Evolutionary conservation across 2,888 invertebrate genomes (phyloP).

Genomic region (Parnassius apollo): DNA sequence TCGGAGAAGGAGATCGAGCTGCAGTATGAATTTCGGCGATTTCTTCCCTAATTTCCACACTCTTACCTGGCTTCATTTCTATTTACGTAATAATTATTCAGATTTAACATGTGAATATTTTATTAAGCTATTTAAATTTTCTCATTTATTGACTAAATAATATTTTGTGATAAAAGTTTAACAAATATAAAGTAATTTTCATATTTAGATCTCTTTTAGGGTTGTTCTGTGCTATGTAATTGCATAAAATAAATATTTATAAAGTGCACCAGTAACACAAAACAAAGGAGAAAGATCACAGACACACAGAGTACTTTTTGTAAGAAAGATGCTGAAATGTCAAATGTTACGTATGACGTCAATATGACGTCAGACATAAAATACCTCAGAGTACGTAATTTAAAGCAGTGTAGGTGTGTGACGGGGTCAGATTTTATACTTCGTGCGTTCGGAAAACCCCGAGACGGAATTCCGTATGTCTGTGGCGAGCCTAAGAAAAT

Average conservation of each 20-base stretch:
- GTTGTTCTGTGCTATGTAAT: conserved; percentile 4
- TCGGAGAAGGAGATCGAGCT: conserved; percentile 69
- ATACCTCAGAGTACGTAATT: too few relatives aligned
- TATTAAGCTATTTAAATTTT: conserved; percentile 3
- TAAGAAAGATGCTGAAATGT: conserved; percentile 37
- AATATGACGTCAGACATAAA: conserved; percentile 55
- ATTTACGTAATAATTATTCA: conserved; percentile 19
- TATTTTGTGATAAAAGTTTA: background rate
- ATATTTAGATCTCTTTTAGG: conserved; percentile 26
- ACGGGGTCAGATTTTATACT: too few relatives aligned
- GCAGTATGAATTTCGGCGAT: conserved; percentile 70
- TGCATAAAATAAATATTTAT: conserved; percentile 28
- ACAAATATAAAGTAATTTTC: conserved; percentile 12
- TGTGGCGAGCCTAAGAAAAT: too few relatives aligned
- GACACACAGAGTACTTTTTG: background rate
- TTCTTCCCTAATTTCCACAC: conserved; percentile 63
- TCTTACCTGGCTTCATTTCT: conserved; percentile 68
- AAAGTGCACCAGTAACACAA: conserved; percentile 42
- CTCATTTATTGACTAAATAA: conserved; percentile 13
- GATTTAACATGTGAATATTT: conserved; percentile 28
- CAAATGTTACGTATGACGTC: conserved; percentile 62
- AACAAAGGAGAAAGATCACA: conserved; percentile 33
- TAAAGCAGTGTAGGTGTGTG: too few relatives aligned
- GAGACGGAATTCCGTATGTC: too few relatives aligned
- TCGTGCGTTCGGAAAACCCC: too few relatives aligned